phyloP scores from a whole-genome alignment of 2,797 vertebrate genomes.

The Arnoldichthys spilopterus region DNA sequence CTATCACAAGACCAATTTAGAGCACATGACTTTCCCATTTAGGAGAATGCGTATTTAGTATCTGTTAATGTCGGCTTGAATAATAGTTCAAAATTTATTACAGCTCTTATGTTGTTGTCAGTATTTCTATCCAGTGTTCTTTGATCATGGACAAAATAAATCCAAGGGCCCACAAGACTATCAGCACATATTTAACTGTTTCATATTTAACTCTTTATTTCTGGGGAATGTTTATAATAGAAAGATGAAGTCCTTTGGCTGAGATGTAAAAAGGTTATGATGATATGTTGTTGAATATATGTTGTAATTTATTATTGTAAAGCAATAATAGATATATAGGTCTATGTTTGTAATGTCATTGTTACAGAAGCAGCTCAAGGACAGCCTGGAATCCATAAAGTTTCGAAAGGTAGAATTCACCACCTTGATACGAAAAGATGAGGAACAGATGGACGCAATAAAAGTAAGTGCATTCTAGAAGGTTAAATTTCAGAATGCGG shows the following conservation, averaged over 20 bases:
- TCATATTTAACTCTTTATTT: not conserved
- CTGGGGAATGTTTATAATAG: not conserved
- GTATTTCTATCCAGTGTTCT: not conserved
- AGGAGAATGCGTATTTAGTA: not conserved
- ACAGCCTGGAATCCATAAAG: slow-evolving; percentile 72
- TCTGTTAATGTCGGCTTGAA: not conserved
- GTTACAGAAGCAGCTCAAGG: slow-evolving; percentile 79
- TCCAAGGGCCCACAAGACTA: not conserved
- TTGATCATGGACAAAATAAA: not conserved
- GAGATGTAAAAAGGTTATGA: too few relatives aligned
- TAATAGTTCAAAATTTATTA: not conserved
- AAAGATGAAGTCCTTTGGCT: too few relatives aligned
- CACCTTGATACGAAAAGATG: slow-evolving; percentile 66
- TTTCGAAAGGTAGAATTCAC: slow-evolving; percentile 71
- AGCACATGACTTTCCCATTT: not conserved
- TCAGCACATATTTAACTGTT: too few relatives aligned
- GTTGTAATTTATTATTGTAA: not conserved
- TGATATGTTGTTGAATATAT: not conserved
- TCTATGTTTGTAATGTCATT: not conserved
- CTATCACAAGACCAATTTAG: not conserved
- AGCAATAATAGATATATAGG: not conserved
- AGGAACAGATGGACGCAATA: slow-evolving; percentile 78
- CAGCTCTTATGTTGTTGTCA: not conserved
- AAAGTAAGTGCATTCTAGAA: slow-evolving; percentile 70
- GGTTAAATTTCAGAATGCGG: too few relatives aligned